Conservation (phyloP, 2,888 invertebrate genomes). For the Sarcophaga caerulescens region DNA sequence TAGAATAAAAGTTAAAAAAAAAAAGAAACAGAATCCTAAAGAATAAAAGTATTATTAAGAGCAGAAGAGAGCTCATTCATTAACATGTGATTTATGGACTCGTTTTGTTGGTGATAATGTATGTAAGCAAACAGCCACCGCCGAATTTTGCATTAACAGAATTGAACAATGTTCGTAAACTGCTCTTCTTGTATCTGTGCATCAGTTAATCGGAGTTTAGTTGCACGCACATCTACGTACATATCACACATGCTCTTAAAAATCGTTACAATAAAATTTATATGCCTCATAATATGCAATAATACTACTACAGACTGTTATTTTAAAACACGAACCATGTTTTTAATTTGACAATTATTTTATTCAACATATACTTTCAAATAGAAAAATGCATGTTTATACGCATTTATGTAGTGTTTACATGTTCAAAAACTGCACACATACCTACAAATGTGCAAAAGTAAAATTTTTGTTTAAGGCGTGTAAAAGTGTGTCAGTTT, state of each 20-base stretch:
- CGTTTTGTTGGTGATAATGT: slow-evolving; percentile 23
- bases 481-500: slow-evolving; percentile 62
- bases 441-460: background rate
- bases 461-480: background rate
- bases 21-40: background rate
- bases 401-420: slow-evolving; percentile 1
- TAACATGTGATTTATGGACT: slow-evolving; percentile 47
- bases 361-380: background rate
- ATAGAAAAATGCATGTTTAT: background rate
- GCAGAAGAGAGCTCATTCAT: background rate
- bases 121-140: slow-evolving; percentile 11
- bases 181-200: background rate
- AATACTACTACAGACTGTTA: slow-evolving; percentile 64
- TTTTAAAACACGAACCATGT: slow-evolving; percentile 21
- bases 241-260: slow-evolving; percentile 16
- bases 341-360: slow-evolving; percentile 24
- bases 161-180: slow-evolving; percentile 21
- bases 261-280: slow-evolving; percentile 67
- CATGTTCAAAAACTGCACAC: background rate
- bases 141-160: slow-evolving; percentile 37
- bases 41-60: background rate
- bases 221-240: background rate
- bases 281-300: slow-evolving; percentile 72
- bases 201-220: slow-evolving; percentile 29
- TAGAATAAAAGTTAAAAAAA: too few relatives aligned